phyloP scores from a whole-genome alignment of 2,797 vertebrate genomes.

The Cossypha niveicapilla region DNA sequence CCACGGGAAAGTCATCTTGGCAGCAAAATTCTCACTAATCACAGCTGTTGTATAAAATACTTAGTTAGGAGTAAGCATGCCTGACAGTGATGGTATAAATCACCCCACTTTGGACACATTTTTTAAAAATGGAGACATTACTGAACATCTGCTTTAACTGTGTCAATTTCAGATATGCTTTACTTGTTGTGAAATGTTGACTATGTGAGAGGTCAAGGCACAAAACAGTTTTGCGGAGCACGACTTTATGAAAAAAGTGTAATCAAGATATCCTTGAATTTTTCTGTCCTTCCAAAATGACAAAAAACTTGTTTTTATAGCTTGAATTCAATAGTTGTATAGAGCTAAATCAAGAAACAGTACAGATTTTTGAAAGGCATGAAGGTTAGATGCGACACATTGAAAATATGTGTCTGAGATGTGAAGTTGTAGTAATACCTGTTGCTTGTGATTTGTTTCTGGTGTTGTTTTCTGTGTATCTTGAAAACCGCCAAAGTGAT shows the following conservation, averaged over 20 bases:
- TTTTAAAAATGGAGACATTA: neutral
- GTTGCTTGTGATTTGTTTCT: neutral
- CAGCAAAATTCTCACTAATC: conserved; percentile 25
- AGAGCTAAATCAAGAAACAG: neutral
- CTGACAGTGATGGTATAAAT: conserved; percentile 49
- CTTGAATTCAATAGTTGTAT: neutral
- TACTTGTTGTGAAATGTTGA: neutral
- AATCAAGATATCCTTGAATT: neutral
- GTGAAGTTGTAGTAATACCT: neutral
- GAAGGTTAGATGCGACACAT: neutral
- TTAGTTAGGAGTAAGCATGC: conserved; percentile 28
- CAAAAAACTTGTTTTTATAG: neutral
- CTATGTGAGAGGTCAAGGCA: neutral
- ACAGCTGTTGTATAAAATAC: conserved; percentile 37
- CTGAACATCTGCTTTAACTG: conserved; percentile 47
- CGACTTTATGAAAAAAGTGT: neutral
- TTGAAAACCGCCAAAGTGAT: neutral
- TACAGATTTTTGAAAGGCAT: neutral
- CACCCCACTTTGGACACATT: conserved; percentile 26
- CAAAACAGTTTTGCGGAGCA: neutral
- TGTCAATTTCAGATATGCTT: neutral
- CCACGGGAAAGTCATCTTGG: conserved; percentile 17
- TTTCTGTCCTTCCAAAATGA: neutral
- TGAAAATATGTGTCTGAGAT: neutral
- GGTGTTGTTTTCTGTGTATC: neutral